Evolutionary conservation across 1,140 invertebrate genomes (phyloP).

Genomic region (Euglossa dilemma): DNA sequence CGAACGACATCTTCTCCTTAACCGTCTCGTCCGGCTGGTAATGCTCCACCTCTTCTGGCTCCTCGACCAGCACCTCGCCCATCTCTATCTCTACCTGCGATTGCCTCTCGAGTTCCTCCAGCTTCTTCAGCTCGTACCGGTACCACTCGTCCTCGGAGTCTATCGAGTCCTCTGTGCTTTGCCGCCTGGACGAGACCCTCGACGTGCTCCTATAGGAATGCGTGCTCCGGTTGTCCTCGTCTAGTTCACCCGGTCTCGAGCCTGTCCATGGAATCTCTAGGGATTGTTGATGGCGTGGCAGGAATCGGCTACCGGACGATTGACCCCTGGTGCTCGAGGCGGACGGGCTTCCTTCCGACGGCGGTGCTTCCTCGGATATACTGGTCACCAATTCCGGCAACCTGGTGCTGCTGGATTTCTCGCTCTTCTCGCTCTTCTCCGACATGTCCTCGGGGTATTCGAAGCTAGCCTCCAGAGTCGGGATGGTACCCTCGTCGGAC

Average conservation of each 20-base stretch:
- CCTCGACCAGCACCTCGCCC: constrained; percentile 84
- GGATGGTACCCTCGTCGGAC: constrained; percentile 65
- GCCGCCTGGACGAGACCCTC: constrained; percentile 91
- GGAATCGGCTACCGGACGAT: constrained; percentile 81
- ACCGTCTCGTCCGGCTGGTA: constrained; percentile 87
- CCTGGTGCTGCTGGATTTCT: constrained; percentile 75
- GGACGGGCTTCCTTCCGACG: constrained; percentile 86
- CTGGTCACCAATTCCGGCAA: constrained; percentile 78
- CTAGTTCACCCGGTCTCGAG: constrained; percentile 85
- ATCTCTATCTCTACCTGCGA: constrained; percentile 86
- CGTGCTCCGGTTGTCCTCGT: constrained; percentile 92
- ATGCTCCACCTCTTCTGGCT: constrained; percentile 83
- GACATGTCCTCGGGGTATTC: constrained; percentile 75
- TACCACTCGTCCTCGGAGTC: constrained; percentile 97
- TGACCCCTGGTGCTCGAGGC: constrained; percentile 84
- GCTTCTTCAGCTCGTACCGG: constrained; percentile 92
- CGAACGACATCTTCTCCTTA: constrained; percentile 90
- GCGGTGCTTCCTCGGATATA: constrained; percentile 79
- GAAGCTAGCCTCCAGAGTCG: constrained; percentile 71
- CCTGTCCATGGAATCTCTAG: constrained; percentile 88
- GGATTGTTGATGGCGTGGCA: constrained; percentile 89
- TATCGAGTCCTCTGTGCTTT: constrained; percentile 96
- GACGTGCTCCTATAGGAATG: constrained; percentile 93
- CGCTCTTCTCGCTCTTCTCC: constrained; percentile 76
- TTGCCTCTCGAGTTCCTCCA: constrained; percentile 93